Base-by-base conservation (phyloP, 2,888 invertebrate genomes). In the Zootermopsis nevadensis region DNA sequence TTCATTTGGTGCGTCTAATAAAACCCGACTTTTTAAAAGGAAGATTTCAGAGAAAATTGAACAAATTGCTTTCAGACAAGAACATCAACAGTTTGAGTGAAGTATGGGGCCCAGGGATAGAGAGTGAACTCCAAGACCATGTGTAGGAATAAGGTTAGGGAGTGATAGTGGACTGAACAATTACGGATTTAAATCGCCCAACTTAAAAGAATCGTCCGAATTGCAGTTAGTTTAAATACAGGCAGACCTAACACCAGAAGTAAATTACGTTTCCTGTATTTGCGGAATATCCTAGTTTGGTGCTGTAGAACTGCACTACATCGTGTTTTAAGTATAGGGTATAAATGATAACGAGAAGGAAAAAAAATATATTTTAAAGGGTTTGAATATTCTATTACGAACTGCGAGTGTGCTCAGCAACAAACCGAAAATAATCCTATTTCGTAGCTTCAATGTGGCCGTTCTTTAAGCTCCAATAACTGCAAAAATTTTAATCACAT, bases 1-100 rank as follows among this genome's bases (percentile, higher is more conserved):
- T 74, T 74, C 38, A 74, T 74, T 74, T 74, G 42, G 7, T n/a
- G 35, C 35, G 7, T 38, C 8, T 74, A 42, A 74, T 74, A 74
- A 42, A 74, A 38, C 38, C 6, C 38, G 33, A 33, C 33, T 8
- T 69, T 22, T 30, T 69, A 69, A 19, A 35, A 74, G 42, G n/a
- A 74, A 74, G 74, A 74, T 74, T 74, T 69, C 33, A 22, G 38
- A 22, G 74, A 74, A 31, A 30, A 24, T 3, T 30, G 35, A 72
- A 35, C 6, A 12, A 38, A 10, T 2, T 74, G 4, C 33, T 74
- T 74, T 38, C 6, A 74, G 60, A 60, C n/a, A 60, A 60, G 48
- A 10, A 38, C 4, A 15, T 48, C 3, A 15, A 48, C 48, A 19
- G 15, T 48, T 15, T 19, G 48, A 48, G 48, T n/a, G 27, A 27